These are phyloP conservation scores for Drosophila barbarae DNA, from an alignment of 2,888 invertebrate species.

Conservation along the genomic window DNA sequence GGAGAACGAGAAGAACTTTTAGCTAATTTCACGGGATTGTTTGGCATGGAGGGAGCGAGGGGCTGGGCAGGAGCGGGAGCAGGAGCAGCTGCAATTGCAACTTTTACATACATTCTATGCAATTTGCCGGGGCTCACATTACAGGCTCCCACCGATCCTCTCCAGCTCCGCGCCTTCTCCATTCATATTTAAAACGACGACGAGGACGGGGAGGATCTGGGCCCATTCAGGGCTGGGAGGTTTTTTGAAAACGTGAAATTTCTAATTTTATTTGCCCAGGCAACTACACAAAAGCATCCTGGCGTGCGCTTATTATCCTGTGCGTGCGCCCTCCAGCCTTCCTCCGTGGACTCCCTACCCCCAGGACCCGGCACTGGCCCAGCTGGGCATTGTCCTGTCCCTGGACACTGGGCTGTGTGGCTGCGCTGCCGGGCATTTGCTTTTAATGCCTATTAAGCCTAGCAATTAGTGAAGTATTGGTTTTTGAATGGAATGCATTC, in stretches of 20 bases:
- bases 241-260: slow-evolving; percentile 67
- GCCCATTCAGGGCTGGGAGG: slow-evolving; percentile 17
- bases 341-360: slow-evolving; percentile 3
- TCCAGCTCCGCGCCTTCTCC: slow-evolving; percentile 35
- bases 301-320: slow-evolving; percentile 72
- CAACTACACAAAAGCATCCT: slow-evolving; percentile 69
- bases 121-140: slow-evolving; percentile 65
- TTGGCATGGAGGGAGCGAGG: slow-evolving; percentile 44
- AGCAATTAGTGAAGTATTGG: slow-evolving; percentile 71
- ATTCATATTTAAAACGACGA: slow-evolving; percentile 66
- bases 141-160: slow-evolving; percentile 31
- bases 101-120: slow-evolving; percentile 71
- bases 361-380: slow-evolving; percentile 4
- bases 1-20: slow-evolving; percentile 54
- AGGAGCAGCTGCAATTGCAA: slow-evolving; percentile 69
- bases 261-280: slow-evolving; percentile 71
- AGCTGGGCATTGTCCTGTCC: slow-evolving; percentile 62
- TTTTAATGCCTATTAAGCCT: slow-evolving; percentile 72
- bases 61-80: slow-evolving; percentile 14
- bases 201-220: neutral
- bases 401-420: slow-evolving; percentile 48
- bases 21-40: slow-evolving; percentile 70
- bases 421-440: slow-evolving; percentile 62
- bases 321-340: slow-evolving; percentile 47
- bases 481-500: slow-evolving; percentile 56